Evolutionary conservation across 2,113 vertebrate species (phyloP).

Genomic region (Sapajus apella): DNA sequence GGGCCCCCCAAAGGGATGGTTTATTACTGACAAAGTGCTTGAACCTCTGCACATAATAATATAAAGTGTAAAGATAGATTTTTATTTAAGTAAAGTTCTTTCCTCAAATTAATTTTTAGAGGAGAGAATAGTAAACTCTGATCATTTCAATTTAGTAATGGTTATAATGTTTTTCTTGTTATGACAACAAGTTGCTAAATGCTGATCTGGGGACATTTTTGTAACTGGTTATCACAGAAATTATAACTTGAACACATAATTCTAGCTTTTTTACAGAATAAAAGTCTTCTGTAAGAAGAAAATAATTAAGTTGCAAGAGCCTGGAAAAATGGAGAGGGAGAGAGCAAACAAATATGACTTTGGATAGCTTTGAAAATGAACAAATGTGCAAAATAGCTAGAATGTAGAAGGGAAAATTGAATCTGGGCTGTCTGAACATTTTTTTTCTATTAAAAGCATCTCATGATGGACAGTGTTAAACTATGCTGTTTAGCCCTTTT

Average conservation of each 20-base stretch:
- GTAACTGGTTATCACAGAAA: conserved; percentile 72
- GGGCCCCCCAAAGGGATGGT: neutral
- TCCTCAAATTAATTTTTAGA: conserved; percentile 60
- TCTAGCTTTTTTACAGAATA: conserved; percentile 66
- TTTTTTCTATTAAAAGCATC: neutral
- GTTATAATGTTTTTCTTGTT: conserved; percentile 45
- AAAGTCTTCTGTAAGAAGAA: conserved; percentile 61
- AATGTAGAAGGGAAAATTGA: neutral
- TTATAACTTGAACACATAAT: conserved; percentile 68
- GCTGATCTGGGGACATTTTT: conserved; percentile 60
- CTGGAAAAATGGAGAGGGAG: conserved; percentile 44
- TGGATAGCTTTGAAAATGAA: conserved; percentile 50
- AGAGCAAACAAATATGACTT: neutral
- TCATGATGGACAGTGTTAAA: neutral
- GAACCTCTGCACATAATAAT: neutral
- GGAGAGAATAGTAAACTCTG: conserved; percentile 19
- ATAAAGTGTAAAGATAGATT: conserved; percentile 5
- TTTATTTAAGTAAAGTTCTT: conserved; percentile 46
- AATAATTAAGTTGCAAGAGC: conserved; percentile 69
- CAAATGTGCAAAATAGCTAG: neutral
- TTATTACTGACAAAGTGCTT: conserved; percentile 29
- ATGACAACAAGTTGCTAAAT: conserved; percentile 50
- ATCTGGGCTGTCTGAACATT: neutral
- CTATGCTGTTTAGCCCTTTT: neutral
- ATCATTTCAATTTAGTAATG: conserved; percentile 7